Conservation (phyloP, 2,113 vertebrate species). For the Serinus canaria region DNA sequence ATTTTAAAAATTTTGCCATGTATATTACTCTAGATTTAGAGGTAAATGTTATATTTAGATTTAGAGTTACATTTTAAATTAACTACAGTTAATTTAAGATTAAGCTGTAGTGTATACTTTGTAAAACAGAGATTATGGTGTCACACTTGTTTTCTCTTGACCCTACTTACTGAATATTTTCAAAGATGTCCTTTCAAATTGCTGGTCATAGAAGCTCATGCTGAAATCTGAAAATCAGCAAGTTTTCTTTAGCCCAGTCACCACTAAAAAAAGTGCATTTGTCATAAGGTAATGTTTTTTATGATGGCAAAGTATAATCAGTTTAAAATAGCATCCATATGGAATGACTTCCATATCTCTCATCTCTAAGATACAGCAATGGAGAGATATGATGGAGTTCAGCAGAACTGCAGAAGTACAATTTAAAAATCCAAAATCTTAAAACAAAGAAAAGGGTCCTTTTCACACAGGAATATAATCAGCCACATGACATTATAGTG, state of each 20-base stretch:
- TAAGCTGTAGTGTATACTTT: background rate
- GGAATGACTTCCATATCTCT: background rate
- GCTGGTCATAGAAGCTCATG: background rate
- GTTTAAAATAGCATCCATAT: background rate
- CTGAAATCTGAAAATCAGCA: background rate
- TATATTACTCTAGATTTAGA: background rate
- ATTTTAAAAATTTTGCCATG: background rate
- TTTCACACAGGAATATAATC: background rate
- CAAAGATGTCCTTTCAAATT: background rate
- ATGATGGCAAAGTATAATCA: background rate
- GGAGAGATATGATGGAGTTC: background rate
- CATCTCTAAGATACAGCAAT: background rate
- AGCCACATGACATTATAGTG: background rate
- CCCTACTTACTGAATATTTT: background rate
- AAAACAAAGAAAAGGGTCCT: background rate
- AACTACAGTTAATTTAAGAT: background rate
- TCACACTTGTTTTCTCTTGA: background rate
- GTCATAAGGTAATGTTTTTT: background rate
- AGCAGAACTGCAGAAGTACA: background rate
- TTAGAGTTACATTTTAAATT: background rate
- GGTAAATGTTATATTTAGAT: background rate
- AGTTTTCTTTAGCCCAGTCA: background rate
- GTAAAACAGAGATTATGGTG: background rate
- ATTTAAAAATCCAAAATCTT: background rate
- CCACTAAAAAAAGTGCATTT: background rate